Percentiles rank a stretch among this genome's conserved stretches.
These are phyloP conservation scores for Trichopria drosophilae DNA, from an alignment of 2,888 invertebrate species.

Conservation along the genomic window DNA sequence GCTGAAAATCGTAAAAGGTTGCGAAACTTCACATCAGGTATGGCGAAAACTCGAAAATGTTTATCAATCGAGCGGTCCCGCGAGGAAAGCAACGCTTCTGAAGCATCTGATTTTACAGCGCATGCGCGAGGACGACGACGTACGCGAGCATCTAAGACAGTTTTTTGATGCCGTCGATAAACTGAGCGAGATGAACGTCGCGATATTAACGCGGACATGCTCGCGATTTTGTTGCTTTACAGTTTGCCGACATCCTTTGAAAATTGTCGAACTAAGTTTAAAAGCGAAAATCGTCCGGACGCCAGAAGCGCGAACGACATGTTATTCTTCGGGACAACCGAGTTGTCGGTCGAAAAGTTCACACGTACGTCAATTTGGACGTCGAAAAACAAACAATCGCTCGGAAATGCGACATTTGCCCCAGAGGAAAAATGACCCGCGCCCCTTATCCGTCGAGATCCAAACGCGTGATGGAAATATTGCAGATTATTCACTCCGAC, in stretches of 20 bases:
- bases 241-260: too few relatives aligned
- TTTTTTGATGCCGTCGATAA: constrained; percentile 20
- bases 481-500: not conserved
- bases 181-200: constrained; percentile 25
- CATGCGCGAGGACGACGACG: constrained; percentile 21
- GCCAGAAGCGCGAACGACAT: too few relatives aligned
- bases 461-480: not conserved
- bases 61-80: constrained; percentile 27
- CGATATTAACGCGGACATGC: too few relatives aligned
- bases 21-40: constrained; percentile 19
- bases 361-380: too few relatives aligned
- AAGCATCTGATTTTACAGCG: constrained; percentile 28
- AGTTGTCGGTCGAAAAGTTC: too few relatives aligned
- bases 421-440: constrained; percentile 5
- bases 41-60: constrained; percentile 21
- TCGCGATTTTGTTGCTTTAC: too few relatives aligned
- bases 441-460: not conserved
- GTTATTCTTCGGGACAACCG: too few relatives aligned
- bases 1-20: constrained; percentile 17
- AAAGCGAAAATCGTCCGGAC: too few relatives aligned
- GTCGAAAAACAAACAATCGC: too few relatives aligned
- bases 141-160: constrained; percentile 12
- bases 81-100: constrained; percentile 24
- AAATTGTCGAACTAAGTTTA: too few relatives aligned
- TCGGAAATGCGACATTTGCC: not conserved